Base-by-base conservation (phyloP, 2,888 invertebrate genomes). In the Pandemis heparana region DNA sequence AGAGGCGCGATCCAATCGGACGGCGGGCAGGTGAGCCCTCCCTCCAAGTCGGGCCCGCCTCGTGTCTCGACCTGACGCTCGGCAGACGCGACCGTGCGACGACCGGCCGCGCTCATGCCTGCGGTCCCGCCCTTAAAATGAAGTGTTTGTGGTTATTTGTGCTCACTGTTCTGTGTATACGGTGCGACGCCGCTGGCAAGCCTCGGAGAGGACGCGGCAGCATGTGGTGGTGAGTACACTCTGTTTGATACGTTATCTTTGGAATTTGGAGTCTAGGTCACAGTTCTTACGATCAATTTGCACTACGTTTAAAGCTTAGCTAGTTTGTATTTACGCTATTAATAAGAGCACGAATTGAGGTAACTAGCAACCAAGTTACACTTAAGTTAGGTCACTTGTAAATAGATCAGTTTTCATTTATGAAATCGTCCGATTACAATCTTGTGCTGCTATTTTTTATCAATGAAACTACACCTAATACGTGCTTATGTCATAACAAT, bases 141-240 rank as follows among this genome's bases (percentile, higher is more conserved):
- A 92, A 92, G 93, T 94, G 94, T 87, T 84, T 92, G 92, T 94
- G 95, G 86, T 91, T 95, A 85, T 90, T 92, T 86, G 94, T 93
- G 90, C 89, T 95, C 85, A 89, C 95, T 79, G 91, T 95, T 88
- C 82, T 94, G 92, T 93, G 93, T 89, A 91, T 90, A 88, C 83
- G 93, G 87, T 90, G 92, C 87, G 90, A 91, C 75, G 87, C 93
- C 88, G 89, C 91, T 79, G 91, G 88, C 86, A 96, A 96, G 86
- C 95, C 96, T 81, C 96, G 97, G 87, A 95, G 97, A 87, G 97
- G 97, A 85, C 96, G 97, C 86, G 98, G 98, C 89, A 97, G 97
- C 83, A 98, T 97, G 97, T 98, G 98, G 98, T 98, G 98, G 98
- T 98, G 94, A 95, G 98, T 95, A 80, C 41, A 10, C 63, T 67